Evolutionary conservation across 2,113 vertebrate genomes (phyloP), one percentile per base, ranked within the genome.

Genomic region (Polypterus senegalus): DNA sequence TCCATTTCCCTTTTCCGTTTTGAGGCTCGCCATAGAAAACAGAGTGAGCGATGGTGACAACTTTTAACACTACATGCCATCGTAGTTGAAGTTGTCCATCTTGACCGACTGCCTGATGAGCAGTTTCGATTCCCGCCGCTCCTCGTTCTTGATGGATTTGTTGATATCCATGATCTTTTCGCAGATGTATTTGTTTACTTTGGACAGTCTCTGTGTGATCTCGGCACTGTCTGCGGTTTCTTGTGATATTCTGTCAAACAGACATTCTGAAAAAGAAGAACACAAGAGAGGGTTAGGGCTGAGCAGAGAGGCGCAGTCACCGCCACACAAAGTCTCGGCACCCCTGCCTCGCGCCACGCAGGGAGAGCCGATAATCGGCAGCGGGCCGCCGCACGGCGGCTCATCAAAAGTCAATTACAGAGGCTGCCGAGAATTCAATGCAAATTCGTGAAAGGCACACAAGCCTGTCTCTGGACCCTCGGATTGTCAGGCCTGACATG

Each of bases 111-210:
- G 86, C 76, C 83, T 81, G 73, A 88, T 86, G 62, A 88, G 83
- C 66, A 88, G 82, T 83, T 97, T 97, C 78, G 95, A 95, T 81
- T 98, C 95, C 75, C 94, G 90, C 66, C 92, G 86, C 83, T 97
- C 94, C 88, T 98, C 94, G 58, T 98, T 97, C 91, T 98, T 98
- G 88, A 94, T 97, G 67, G 95, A 98, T 81, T 98, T 98, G 89
- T 98, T 98, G 89, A 98, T 98, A 86, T 98, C 95, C 95, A 98
- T 98, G 72, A 98, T 98, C 85, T 98, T 98, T 86, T 98, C 95
- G 84, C 95, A 98, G 88, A 98, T 98, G 88, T 98, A 98, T 81
- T 98, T 98, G 93, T 97, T 98, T 87, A 98, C 95, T 92, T 97
- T 98, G 88, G 95, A 97, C 84, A 98, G 88, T 87, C 94, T 90